Base-by-base conservation (phyloP, 2,113 vertebrate genomes). In the Embiotoca jacksoni region DNA sequence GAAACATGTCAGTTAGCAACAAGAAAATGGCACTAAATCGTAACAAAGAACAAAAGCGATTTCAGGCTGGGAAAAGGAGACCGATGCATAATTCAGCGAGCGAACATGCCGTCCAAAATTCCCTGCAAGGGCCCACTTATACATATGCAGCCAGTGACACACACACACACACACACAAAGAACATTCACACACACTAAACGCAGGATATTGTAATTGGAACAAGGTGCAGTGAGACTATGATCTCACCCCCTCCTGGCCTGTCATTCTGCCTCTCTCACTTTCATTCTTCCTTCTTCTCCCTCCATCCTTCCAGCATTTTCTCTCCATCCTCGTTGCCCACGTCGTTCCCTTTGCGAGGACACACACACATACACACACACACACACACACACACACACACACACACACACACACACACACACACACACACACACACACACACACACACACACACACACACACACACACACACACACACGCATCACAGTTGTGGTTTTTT, bases 171-270 rank as follows among this genome's bases (percentile, higher is more conserved):
- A 67, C 75, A 59, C 79, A 67, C 46, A 81, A 68, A 70, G 69
- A 75, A 58, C 63, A 53, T 54, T 66, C 80, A 67, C 49, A 68
- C 85, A 91, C 87, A 82, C 79, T 52, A 67, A 80, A 85, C 86
- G 89, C 86, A 84, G 90, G 84, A 89, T 78, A 88, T 86, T 92
- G 77, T 94, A 94, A 95, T 95, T 94, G 92, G 80, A 94, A 94
- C 91, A 95, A 95, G 93, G 91, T 95, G 93, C 71, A 65, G 81
- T 37, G 57, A 84, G 86, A 89, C 85, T 75, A 92, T 94, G 94
- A 94, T 92, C 91, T 95, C 94, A 94, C 83, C 85, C 89, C 78
- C 77, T 77, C 69, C 84, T 74, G 52, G 80, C 70, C 67, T 92
- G 88, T 91, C 89, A 88, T 52, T 69, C 78, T 78, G 77, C 66